Percentiles rank a stretch among this genome's conserved stretches.
Evolutionary conservation across 2,888 invertebrate genomes (phyloP).

Genomic region (Folsomia manolachei): DNA sequence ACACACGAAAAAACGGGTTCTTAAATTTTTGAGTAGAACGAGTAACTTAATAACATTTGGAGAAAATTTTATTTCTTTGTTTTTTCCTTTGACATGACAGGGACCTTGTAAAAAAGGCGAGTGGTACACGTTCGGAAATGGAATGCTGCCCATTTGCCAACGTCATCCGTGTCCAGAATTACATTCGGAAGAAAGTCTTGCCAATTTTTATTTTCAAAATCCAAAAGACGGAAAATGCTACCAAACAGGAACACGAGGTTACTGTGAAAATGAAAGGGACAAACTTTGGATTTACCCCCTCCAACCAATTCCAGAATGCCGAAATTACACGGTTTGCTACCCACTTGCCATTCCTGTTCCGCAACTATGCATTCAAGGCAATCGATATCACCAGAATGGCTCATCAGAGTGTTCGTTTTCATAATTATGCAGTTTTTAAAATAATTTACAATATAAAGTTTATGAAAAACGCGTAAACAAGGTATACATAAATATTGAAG

Average conservation of each 20-base stretch:
- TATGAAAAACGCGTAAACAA: too few species aligned
- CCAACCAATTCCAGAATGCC: constrained; percentile 45
- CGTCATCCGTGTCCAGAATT: constrained; percentile 30
- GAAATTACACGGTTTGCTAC: constrained; percentile 36
- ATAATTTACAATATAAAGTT: too few species aligned
- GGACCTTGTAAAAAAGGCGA: constrained; percentile 44
- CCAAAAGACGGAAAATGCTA: constrained; percentile 41
- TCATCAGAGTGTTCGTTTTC: neutral
- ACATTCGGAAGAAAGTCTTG: neutral
- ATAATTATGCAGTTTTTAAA: neutral
- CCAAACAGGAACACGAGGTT: constrained; percentile 35
- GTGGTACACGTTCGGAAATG: constrained; percentile 42
- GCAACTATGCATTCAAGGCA: constrained; percentile 44
- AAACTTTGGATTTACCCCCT: constrained; percentile 32
- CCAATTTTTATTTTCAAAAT: constrained; percentile 34
- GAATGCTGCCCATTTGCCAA: constrained; percentile 33
- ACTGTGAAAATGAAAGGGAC: constrained; percentile 35
- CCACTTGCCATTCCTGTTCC: constrained; percentile 38
- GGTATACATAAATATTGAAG: too few species aligned
- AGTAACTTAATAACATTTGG: too few species aligned
- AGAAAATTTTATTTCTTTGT: too few species aligned
- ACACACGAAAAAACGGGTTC: too few species aligned
- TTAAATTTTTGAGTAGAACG: too few species aligned
- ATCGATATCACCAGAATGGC: constrained; percentile 19
- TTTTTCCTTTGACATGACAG: too few species aligned